These are phyloP conservation scores for Gouania willdenowi DNA, from an alignment of 2,797 vertebrate species.

Conservation along the genomic window DNA sequence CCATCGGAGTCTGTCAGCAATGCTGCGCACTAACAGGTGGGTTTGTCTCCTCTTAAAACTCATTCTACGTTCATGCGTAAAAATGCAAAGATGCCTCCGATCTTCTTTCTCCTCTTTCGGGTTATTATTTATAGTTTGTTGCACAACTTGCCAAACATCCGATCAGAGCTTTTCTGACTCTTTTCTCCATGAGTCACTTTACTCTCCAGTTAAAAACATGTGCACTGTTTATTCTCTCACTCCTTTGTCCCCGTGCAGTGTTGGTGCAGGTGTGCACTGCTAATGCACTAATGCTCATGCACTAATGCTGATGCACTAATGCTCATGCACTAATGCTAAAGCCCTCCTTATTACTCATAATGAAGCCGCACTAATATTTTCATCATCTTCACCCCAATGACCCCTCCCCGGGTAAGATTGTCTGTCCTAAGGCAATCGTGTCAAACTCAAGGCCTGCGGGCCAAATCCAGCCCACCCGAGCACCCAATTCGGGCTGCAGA, in stretches of 20 bases:
- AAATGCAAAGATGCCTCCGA: constrained; percentile 6
- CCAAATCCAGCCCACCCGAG: too few relatives aligned
- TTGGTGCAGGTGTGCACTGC: constrained; percentile 54
- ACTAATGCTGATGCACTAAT: too few relatives aligned
- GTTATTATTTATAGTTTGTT: constrained; percentile 12
- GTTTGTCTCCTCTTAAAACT: not conserved
- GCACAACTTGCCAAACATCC: constrained; percentile 14
- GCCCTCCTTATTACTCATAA: constrained; percentile 23
- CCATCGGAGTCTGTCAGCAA: not conserved
- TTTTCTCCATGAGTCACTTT: constrained; percentile 49
- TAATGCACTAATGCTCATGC: too few relatives aligned
- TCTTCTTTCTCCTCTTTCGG: not conserved
- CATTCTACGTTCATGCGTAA: constrained; percentile 16
- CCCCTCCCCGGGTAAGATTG: too few relatives aligned
- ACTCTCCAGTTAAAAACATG: constrained; percentile 32
- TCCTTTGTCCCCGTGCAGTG: constrained; percentile 35
- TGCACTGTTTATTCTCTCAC: constrained; percentile 13
- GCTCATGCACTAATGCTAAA: too few relatives aligned
- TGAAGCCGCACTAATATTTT: constrained; percentile 7
- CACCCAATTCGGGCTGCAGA: too few relatives aligned
- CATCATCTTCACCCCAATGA: too few relatives aligned
- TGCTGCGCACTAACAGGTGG: constrained; percentile 49
- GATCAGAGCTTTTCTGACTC: constrained; percentile 19
- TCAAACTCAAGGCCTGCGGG: too few relatives aligned
- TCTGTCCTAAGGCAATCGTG: too few relatives aligned